Evolutionary conservation across 2,797 vertebrate genomes (phyloP).

Genomic region (Bufotes viridis): DNA sequence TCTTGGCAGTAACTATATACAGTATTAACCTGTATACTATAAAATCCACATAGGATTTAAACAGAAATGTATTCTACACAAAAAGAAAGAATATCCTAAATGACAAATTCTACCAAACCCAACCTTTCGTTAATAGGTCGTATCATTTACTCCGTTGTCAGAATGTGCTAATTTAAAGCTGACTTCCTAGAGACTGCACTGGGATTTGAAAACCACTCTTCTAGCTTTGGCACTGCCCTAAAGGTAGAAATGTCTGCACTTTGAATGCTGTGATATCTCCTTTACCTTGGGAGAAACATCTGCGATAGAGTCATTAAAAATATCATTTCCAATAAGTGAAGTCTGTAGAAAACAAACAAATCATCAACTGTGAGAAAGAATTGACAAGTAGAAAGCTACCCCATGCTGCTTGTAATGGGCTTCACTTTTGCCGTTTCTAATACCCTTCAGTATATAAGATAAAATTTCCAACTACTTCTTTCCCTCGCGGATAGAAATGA

Average conservation of each 20-base stretch:
- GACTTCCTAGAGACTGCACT: constrained; percentile 27
- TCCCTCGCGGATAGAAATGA: constrained; percentile 45
- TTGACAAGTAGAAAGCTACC: constrained; percentile 51
- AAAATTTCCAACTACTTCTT: constrained; percentile 7
- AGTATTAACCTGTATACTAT: neutral
- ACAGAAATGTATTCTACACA: neutral
- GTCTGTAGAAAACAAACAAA: constrained; percentile 65
- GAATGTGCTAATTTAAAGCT: constrained; percentile 42
- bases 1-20: neutral
- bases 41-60: neutral
- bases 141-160: constrained; percentile 34
- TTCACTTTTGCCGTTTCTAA: constrained; percentile 53
- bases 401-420: constrained; percentile 50
- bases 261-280: constrained; percentile 46
- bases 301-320: constrained; percentile 68
- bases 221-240: constrained; percentile 32
- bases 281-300: constrained; percentile 67
- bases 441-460: constrained; percentile 42
- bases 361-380: constrained; percentile 48
- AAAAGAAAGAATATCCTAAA: neutral
- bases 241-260: constrained; percentile 52
- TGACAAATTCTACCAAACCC: neutral
- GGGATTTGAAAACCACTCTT: constrained; percentile 26
- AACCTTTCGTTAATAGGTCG: neutral
- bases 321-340: constrained; percentile 68